Percentiles rank a stretch among this genome's conserved stretches.
Evolutionary conservation across 2,888 invertebrate genomes (phyloP).

Genomic region (Eupithecia pulchellata): DNA sequence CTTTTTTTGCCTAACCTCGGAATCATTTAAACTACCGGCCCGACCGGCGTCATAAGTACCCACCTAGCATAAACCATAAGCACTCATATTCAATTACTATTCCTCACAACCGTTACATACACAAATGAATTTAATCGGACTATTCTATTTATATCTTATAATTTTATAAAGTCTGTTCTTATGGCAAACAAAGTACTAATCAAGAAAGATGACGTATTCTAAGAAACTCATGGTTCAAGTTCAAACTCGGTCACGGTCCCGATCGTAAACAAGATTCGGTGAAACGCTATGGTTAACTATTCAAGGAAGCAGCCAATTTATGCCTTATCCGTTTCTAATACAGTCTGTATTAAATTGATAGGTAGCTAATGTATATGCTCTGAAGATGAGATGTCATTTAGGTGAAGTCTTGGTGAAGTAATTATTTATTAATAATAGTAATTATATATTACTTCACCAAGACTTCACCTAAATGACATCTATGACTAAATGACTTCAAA

Average conservation of each 20-base stretch:
- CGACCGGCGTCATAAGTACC: too few relatives aligned
- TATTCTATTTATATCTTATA: too few relatives aligned
- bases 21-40: too few relatives aligned
- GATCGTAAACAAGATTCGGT: conserved; percentile 45
- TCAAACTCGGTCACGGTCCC: conserved; percentile 56
- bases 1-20: too few relatives aligned
- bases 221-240: conserved; percentile 46
- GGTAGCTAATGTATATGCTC: conserved; percentile 1
- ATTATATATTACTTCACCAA: too few relatives aligned
- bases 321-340: conserved; percentile 25
- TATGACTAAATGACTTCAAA: too few relatives aligned
- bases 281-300: conserved; percentile 33
- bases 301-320: conserved; percentile 27
- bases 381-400: conserved; percentile 5
- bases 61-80: neutral
- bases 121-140: neutral
- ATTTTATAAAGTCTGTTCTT: neutral
- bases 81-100: neutral
- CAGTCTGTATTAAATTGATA: conserved; percentile 21
- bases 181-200: conserved; percentile 4
- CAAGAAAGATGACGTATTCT: conserved; percentile 19
- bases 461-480: too few relatives aligned
- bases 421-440: too few relatives aligned
- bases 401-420: too few relatives aligned
- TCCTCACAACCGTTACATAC: neutral